Conservation (phyloP, 2,888 invertebrate genomes). For the Eulithis prunata region DNA sequence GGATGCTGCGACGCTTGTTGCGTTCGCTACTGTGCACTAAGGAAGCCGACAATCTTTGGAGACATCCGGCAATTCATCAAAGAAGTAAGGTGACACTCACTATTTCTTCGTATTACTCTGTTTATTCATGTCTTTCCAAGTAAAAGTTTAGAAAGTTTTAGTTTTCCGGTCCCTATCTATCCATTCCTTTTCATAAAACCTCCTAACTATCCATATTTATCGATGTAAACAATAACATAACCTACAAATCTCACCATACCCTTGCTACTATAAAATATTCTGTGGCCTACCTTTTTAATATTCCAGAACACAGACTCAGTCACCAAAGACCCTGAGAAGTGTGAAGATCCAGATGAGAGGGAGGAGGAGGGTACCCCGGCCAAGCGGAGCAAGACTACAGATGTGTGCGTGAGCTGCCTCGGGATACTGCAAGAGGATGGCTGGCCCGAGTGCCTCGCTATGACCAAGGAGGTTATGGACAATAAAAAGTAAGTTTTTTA, state of each 20-base stretch:
- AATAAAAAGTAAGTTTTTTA: slow-evolving; percentile 65
- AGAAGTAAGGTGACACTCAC: slow-evolving; percentile 69
- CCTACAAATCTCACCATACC: not conserved
- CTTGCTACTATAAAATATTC: not conserved
- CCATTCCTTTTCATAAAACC: too few relatives aligned
- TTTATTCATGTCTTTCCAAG: not conserved
- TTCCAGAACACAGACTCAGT: slow-evolving; percentile 21
- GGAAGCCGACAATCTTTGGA: slow-evolving; percentile 81
- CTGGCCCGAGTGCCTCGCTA: slow-evolving; percentile 80
- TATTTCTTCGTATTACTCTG: not conserved
- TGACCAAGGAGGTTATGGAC: slow-evolving; percentile 80
- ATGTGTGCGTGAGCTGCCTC: slow-evolving; percentile 88
- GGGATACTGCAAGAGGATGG: slow-evolving; percentile 87
- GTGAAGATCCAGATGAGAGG: slow-evolving; percentile 11
- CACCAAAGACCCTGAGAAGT: not conserved
- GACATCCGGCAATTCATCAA: slow-evolving; percentile 73
- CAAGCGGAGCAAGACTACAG: slow-evolving; percentile 76
- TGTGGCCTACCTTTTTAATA: too few relatives aligned
- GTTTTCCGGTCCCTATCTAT: too few relatives aligned
- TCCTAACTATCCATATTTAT: not conserved
- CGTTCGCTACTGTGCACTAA: slow-evolving; percentile 87
- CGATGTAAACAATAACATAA: not conserved
- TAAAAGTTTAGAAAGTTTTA: not conserved
- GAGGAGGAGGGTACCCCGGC: slow-evolving; percentile 21
- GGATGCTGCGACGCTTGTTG: slow-evolving; percentile 89